A percentile compares a stretch with the other conserved stretches of the same genome.
phyloP scores from a whole-genome alignment of 2,113 vertebrate species.

The Cyprinodon variegatus region DNA sequence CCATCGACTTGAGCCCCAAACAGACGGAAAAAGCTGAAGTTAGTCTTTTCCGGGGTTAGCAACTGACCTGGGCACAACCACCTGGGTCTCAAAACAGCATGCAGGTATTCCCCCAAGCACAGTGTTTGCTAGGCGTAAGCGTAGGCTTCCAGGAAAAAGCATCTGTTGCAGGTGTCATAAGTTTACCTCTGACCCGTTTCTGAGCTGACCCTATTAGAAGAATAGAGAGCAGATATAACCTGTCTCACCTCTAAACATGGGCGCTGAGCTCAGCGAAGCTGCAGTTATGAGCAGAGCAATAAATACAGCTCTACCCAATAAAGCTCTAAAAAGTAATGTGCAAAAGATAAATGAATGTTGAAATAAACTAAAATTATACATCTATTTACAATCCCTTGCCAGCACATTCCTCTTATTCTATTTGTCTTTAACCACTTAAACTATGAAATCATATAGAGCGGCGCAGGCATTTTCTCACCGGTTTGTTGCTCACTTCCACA shows the following conservation, averaged over 20 bases:
- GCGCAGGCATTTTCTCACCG: constrained; percentile 69
- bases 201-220: constrained; percentile 76
- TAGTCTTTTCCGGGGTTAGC: constrained; percentile 75
- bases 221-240: constrained; percentile 67
- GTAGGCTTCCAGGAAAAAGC: constrained; percentile 72
- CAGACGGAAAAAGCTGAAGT: constrained; percentile 79
- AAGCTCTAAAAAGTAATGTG: constrained; percentile 41
- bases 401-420: constrained; percentile 71
- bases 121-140: constrained; percentile 61
- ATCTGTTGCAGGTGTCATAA: constrained; percentile 79
- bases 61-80: constrained; percentile 71
- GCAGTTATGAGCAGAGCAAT: constrained; percentile 48
- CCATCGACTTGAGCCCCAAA: constrained; percentile 70
- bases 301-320: constrained; percentile 47
- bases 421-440: constrained; percentile 77
- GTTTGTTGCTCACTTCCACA: constrained; percentile 76
- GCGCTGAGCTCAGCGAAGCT: constrained; percentile 53
- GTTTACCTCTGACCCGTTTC: constrained; percentile 70
- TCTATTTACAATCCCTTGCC: constrained; percentile 68
- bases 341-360: constrained; percentile 64
- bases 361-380: constrained; percentile 72
- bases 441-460: constrained; percentile 70
- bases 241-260: constrained; percentile 63
- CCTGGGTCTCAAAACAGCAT: constrained; percentile 75
- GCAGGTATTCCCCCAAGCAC: constrained; percentile 78